Conservation (phyloP, 2,888 invertebrate genomes). For the Rhamnusium bicolor region DNA sequence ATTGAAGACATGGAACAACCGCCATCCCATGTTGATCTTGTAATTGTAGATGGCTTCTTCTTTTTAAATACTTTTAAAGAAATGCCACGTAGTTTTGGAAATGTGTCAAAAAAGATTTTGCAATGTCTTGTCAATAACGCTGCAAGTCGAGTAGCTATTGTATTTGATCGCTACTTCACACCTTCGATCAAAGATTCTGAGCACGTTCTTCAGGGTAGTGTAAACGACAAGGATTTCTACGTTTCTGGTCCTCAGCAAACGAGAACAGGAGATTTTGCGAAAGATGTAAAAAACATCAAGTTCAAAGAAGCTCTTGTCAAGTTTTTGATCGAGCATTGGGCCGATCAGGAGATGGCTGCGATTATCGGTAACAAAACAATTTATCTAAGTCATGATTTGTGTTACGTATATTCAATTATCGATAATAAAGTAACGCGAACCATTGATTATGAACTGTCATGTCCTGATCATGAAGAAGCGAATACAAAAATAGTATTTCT, state of each 20-base stretch:
- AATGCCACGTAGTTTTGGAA: slow-evolving; percentile 51
- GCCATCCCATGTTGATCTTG: slow-evolving; percentile 45
- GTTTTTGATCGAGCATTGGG: slow-evolving; percentile 57
- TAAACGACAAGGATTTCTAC: slow-evolving; percentile 33
- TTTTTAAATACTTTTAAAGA: slow-evolving; percentile 43
- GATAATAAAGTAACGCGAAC: slow-evolving; percentile 28
- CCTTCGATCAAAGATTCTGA: slow-evolving; percentile 56
- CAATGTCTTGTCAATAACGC: slow-evolving; percentile 45
- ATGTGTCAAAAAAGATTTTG: slow-evolving; percentile 54
- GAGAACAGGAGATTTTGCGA: slow-evolving; percentile 37
- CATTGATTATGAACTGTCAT: slow-evolving; percentile 43
- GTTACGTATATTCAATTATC: slow-evolving; percentile 53
- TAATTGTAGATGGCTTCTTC: slow-evolving; percentile 51
- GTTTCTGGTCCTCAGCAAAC: slow-evolving; percentile 45
- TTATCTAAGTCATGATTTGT: slow-evolving; percentile 38
- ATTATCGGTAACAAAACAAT: slow-evolving; percentile 54
- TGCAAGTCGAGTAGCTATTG: slow-evolving; percentile 41
- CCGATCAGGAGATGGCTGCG: slow-evolving; percentile 48
- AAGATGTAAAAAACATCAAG: slow-evolving; percentile 38
- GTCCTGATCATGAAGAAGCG: slow-evolving; percentile 50
- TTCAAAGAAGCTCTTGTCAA: slow-evolving; percentile 55
- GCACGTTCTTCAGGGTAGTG: slow-evolving; percentile 45
- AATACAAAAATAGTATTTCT: slow-evolving; percentile 43
- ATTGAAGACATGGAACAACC: slow-evolving; percentile 46
- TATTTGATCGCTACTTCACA: slow-evolving; percentile 53